phyloP scores from a whole-genome alignment of 1,140 invertebrate species.

The Eueides isabella region DNA sequence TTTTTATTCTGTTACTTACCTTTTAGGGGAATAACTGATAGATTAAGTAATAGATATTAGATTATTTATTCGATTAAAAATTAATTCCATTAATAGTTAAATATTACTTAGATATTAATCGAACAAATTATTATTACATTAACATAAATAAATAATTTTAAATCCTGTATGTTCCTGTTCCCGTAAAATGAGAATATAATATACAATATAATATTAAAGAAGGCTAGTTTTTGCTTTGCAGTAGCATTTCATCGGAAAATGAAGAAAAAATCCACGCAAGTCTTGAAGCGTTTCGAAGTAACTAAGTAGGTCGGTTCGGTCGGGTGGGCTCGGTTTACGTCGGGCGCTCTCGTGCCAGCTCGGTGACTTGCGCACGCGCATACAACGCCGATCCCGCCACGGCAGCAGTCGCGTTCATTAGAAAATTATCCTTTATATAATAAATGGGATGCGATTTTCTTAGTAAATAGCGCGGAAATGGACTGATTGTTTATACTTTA shows the following conservation, averaged over 20 bases:
- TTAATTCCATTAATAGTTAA: constrained; percentile 12
- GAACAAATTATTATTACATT: constrained; percentile 4
- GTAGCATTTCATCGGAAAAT: constrained; percentile 78
- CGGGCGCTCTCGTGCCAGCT: constrained; percentile 59
- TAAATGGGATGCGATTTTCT: constrained; percentile 59
- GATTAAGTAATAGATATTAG: neutral
- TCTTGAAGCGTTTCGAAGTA: constrained; percentile 66
- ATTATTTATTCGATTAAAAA: constrained; percentile 9
- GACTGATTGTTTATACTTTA: constrained; percentile 56
- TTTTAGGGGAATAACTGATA: neutral
- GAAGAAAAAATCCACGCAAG: constrained; percentile 67
- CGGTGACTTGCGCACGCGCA: constrained; percentile 62
- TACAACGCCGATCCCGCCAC: constrained; percentile 62
- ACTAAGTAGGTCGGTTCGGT: constrained; percentile 72
- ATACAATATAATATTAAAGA: constrained; percentile 52
- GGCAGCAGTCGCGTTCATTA: constrained; percentile 57
- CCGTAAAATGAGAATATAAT: constrained; percentile 36
- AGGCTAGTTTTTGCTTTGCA: constrained; percentile 56
- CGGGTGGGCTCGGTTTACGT: constrained; percentile 56
- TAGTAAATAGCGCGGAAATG: constrained; percentile 56
- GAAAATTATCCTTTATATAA: constrained; percentile 41
- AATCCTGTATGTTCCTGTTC: neutral
- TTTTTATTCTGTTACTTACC: neutral
- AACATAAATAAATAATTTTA: neutral
- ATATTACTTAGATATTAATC: neutral